Evolutionary conservation across 2,888 invertebrate species (phyloP).

Genomic region (Andrena chrysosceles): DNA sequence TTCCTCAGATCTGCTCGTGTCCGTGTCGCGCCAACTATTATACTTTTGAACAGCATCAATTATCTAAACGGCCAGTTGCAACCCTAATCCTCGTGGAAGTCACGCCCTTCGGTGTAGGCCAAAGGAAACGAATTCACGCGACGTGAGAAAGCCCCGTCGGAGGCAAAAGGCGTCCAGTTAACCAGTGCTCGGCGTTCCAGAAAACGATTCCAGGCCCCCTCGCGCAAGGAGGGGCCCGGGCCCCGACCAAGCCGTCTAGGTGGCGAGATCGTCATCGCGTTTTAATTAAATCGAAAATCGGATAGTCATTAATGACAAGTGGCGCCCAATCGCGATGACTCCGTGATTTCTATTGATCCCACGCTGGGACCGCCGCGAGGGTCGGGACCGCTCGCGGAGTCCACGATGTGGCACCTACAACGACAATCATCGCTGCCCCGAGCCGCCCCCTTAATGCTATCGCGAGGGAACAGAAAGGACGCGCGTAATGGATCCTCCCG

Average conservation of each 20-base stretch:
- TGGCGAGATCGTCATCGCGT: slow-evolving; percentile 82
- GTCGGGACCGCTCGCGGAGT: slow-evolving; percentile 62
- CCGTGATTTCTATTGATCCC: slow-evolving; percentile 81
- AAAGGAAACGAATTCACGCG: slow-evolving; percentile 14
- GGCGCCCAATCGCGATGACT: slow-evolving; percentile 85
- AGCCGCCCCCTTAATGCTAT: slow-evolving; percentile 78
- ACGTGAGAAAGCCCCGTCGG: background rate
- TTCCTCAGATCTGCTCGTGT: background rate
- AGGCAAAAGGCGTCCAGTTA: background rate
- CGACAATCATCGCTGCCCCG: slow-evolving; percentile 62
- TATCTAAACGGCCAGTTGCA: slow-evolving; percentile 2
- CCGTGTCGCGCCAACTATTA: background rate
- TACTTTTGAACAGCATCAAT: background rate
- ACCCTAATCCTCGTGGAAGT: background rate
- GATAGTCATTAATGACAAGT: slow-evolving; percentile 85
- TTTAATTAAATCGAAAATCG: slow-evolving; percentile 84
- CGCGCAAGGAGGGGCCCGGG: background rate
- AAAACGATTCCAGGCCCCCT: background rate
- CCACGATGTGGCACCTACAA: slow-evolving; percentile 67
- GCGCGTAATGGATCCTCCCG: slow-evolving; percentile 68
- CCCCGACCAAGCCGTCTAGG: slow-evolving; percentile 62
- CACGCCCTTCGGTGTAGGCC: slow-evolving; percentile 14
- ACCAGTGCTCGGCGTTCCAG: slow-evolving; percentile 8
- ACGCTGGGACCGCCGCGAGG: slow-evolving; percentile 73
- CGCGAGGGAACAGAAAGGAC: slow-evolving; percentile 65